Percentiles rank a stretch among this genome's conserved stretches.
phyloP scores from a whole-genome alignment of 2,797 vertebrate species.

The Chanos chanos region DNA sequence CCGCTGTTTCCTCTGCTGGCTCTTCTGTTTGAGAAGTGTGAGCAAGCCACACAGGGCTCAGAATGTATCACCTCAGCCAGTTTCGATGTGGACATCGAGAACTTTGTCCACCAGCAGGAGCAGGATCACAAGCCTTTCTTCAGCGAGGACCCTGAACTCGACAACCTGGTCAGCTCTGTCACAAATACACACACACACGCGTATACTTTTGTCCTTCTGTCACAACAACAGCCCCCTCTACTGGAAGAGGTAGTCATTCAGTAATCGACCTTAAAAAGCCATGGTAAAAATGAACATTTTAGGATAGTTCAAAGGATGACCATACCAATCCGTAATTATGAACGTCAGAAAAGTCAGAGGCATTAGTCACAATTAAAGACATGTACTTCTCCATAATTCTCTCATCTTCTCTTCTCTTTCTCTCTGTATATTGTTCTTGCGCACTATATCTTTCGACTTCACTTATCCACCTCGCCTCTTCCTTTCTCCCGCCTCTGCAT shows the following conservation, averaged over 20 bases:
- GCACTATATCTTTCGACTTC: not conserved
- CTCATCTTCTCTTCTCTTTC: not conserved
- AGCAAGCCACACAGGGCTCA: conserved; percentile 95
- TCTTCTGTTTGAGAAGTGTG: conserved; percentile 94
- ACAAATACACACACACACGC: not conserved
- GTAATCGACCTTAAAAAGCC: no score
- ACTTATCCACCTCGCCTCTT: conserved; percentile 29
- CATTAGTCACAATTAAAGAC: conserved; percentile 67
- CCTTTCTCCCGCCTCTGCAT: conserved; percentile 40
- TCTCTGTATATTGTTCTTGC: conserved; percentile 7
- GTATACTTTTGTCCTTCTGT: not conserved
- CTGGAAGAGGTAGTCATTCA: conserved; percentile 21
- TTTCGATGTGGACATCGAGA: conserved; percentile 98
- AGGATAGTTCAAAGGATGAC: not conserved
- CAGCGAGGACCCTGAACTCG: conserved; percentile 95
- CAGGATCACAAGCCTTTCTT: conserved; percentile 98
- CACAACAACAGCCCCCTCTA: conserved; percentile 30
- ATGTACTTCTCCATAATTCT: not conserved
- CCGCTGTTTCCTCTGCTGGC: conserved; percentile 93
- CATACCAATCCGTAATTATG: conserved; percentile 6
- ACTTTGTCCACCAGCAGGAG: conserved; percentile 97
- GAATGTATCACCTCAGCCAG: conserved; percentile 98
- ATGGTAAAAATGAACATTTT: not conserved
- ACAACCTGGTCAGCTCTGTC: conserved; percentile 84
- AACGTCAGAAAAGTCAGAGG: conserved; percentile 58